Evolutionary conservation across 2,888 invertebrate species (phyloP), one percentile per base, ranked within the genome.

Genomic region (Stenchaetothrips biformis): DNA sequence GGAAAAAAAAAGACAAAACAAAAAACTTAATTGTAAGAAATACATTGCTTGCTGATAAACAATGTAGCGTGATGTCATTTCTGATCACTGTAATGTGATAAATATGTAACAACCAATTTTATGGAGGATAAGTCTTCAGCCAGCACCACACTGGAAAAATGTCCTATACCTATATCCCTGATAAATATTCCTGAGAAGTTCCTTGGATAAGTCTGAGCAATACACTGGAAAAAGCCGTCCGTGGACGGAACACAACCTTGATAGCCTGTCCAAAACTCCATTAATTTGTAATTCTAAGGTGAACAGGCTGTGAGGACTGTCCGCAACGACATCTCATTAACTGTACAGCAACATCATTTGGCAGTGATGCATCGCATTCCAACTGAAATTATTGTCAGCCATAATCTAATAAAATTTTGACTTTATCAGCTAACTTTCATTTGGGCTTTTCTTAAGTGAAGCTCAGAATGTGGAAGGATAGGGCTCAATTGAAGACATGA

Each of bases 141-240:
- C 67, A 74, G 67, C 25, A 25, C 18, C 11, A 74, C 6, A 74
- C 67, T 74, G 67, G 67, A 11, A 11, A 74, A 21, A 21, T 74
- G 67, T 74, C 21, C 67, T 74, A 74, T 11, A 74, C 11, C 25
- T 74, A 74, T 74, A 74, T 74, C 67, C 67, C 67, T 74, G 67
- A 74, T 74, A 74, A 25, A 74, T 25, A 74, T 74, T 74, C 67
- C 67, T 74, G 67, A 74, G 67, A 74, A 21, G 67, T 74, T 74
- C 11, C 67, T 74, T 25, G 25, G 11, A 37, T 37, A 74, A 74
- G 67, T 74, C 67, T 74, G 67, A 74, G 67, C 67, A 74, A 74
- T 74, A 74, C 21, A 74, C 25, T 74, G 25, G 25, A 74, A 74
- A n/a, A 74, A 74, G 25, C 67, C 67, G 7, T 25, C 21, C 21